Conservation (phyloP, 2,888 invertebrate genomes). For the Atrina japonica region DNA sequence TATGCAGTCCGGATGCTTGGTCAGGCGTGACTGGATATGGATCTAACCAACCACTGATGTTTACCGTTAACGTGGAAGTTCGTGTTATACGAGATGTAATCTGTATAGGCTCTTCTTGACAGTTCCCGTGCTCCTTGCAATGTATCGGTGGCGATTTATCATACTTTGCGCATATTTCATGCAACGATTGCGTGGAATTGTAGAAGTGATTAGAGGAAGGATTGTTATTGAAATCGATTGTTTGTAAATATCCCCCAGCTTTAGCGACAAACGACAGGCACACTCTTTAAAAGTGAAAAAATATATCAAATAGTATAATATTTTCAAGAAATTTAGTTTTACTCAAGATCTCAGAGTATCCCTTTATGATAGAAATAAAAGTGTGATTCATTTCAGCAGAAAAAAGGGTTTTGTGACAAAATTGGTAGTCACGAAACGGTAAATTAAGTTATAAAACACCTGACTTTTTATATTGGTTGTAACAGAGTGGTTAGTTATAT, state of each 20-base stretch:
- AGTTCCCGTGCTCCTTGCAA: conserved; percentile 20
- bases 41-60: conserved; percentile 51
- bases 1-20: conserved; percentile 50
- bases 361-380: no score
- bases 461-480: no score
- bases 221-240: conserved; percentile 1
- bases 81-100: conserved; percentile 36
- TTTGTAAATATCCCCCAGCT: conserved; percentile 45
- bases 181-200: not conserved
- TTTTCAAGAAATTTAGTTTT: not conserved
- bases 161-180: conserved; percentile 41
- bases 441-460: no score
- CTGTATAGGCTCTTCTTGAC: conserved; percentile 38
- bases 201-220: conserved; percentile 8
- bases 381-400: no score
- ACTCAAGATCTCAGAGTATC: not conserved
- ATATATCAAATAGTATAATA: not conserved
- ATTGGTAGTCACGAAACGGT: no score
- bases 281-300: conserved; percentile 40
- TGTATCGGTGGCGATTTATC: conserved; percentile 40
- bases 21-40: conserved; percentile 34
- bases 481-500: no score
- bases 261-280: conserved; percentile 38
- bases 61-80: conserved; percentile 27
- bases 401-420: no score